These are phyloP conservation scores for Nyctalus aviator DNA, from an alignment of 2,797 vertebrate species.

Conservation along the genomic window DNA sequence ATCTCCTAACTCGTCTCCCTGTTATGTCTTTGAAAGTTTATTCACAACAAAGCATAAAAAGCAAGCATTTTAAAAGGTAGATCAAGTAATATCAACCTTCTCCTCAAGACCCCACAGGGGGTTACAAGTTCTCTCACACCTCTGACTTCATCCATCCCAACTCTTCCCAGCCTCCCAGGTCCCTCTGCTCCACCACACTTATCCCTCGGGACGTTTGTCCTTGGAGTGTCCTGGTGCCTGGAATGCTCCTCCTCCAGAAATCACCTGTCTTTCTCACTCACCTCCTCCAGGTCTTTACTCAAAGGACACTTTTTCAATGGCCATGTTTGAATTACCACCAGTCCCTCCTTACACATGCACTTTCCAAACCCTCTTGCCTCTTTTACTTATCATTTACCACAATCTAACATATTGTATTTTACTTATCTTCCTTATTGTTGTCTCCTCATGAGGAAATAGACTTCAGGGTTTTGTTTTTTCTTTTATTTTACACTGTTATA, in stretches of 20 bases:
- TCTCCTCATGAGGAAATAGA: neutral
- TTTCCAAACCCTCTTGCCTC: neutral
- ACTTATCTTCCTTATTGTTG: neutral
- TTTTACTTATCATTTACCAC: neutral
- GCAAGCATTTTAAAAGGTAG: neutral
- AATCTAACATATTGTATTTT: neutral
- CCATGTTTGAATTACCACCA: neutral
- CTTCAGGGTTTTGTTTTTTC: neutral
- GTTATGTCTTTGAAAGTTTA: neutral
- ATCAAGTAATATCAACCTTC: neutral
- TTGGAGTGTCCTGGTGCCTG: neutral
- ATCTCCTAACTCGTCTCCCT: neutral
- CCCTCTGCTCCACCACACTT: neutral
- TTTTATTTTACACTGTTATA: neutral
- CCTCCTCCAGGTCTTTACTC: neutral
- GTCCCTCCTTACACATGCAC: rapidly evolving
- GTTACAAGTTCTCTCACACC: neutral
- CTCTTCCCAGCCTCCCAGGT: neutral
- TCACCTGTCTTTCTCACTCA: neutral
- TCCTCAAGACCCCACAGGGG: neutral
- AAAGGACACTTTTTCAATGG: neutral
- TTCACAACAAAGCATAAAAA: neutral
- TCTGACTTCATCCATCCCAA: neutral
- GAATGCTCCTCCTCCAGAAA: neutral
- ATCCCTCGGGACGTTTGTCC: neutral